Evolutionary conservation across 2,888 invertebrate genomes (phyloP).

Genomic region (Bhutanitis thaidina): DNA sequence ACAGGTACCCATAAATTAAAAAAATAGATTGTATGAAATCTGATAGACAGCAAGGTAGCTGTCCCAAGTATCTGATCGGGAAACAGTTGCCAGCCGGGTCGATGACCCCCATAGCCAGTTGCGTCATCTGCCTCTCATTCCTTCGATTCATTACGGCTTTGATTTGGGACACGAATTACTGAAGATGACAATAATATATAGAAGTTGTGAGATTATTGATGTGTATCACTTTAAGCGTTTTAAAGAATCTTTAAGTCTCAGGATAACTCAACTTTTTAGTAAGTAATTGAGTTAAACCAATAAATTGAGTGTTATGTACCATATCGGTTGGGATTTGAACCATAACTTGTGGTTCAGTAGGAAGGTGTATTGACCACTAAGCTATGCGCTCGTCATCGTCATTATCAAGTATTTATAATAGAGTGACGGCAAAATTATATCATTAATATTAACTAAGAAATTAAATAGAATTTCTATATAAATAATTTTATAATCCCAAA

Average conservation of each 20-base stretch:
- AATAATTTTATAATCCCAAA: background rate
- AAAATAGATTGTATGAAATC: constrained; percentile 3
- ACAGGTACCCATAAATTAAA: background rate
- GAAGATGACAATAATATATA: no score
- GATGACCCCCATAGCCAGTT: constrained; percentile 39
- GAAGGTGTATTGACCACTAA: no score
- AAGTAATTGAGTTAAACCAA: no score
- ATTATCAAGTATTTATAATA: no score
- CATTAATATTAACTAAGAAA: no score
- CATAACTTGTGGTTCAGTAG: no score
- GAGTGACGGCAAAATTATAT: no score
- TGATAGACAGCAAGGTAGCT: constrained; percentile 11
- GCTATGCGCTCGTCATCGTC: no score
- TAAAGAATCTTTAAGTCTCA: background rate
- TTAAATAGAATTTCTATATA: no score
- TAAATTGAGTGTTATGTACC: no score
- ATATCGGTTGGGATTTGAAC: no score
- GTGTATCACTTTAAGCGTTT: background rate
- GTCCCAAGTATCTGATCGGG: constrained; percentile 25
- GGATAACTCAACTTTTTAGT: background rate
- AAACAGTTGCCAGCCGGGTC: constrained; percentile 34
- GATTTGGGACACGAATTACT: constrained; percentile 27
- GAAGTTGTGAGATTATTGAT: background rate
- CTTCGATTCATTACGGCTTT: constrained; percentile 51
- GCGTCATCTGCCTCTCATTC: constrained; percentile 45